Evolutionary conservation across 2,888 invertebrate genomes (phyloP), one percentile per base, ranked within the genome.

Genomic region (Eilema griseolum): DNA sequence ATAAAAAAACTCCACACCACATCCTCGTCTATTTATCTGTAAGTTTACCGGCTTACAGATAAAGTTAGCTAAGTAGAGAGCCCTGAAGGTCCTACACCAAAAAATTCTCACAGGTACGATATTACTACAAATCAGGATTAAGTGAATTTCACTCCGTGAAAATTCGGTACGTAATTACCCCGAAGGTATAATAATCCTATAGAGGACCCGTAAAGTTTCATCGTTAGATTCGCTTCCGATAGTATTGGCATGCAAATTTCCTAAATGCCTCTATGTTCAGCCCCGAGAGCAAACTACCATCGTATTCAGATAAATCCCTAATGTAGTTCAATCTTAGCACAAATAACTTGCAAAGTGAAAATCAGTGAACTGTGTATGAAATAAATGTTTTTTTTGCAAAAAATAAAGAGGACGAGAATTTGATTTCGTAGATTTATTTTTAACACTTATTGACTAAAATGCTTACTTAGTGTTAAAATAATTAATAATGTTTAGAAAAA

Each of bases 191-290:
- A 77, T 77, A 83, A 78, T 80, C 81, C 81, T 85, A 85, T 85
- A 84, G 77, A 70, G 75, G 76, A 76, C 77, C 79, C 86, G 82
- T 79, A 88, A 90, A 91, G 83, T 90, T 91, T 86, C 85, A 86
- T 84, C 83, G 87, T 86, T 88, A 89, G 83, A 87, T 86, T 87
- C 75, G 76, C 75, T 78, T 84, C 85, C 82, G 86, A 86, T 89
- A 88, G 85, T 87, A 90, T 88, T 87, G 89, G 88, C 81, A 91
- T 92, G 91, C 90, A 92, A 93, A 92, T 92, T 88, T 87, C 80
- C 86, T 87, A 89, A 91, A 91, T 89, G 84, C 87, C 84, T 84
- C 69, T 70, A 78, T 80, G 83, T 80, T 72, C 79, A 56, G 37
- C 31, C 66, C 61, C 67, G 81, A 74, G 80, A 81, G 82, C 78